Evolutionary conservation across 2,113 vertebrate species (phyloP).

Genomic region (Eleginops maclovinus): DNA sequence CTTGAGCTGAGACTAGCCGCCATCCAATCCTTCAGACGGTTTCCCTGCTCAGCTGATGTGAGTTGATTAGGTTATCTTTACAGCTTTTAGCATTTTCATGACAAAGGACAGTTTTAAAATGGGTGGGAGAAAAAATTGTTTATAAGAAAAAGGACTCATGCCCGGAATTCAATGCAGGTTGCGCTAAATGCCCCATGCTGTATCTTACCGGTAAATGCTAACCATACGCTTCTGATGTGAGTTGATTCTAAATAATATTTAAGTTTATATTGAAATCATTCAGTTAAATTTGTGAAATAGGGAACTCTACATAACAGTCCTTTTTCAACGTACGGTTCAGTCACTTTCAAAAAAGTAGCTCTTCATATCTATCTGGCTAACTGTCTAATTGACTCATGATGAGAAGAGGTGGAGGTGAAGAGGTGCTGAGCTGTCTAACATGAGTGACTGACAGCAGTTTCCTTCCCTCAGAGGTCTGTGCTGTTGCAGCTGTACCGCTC

Average conservation of each 20-base stretch:
- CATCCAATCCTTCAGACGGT: slow-evolving; percentile 87
- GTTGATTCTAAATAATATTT: too few species aligned
- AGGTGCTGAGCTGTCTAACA: slow-evolving; percentile 33
- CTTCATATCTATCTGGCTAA: neutral
- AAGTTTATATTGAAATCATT: neutral
- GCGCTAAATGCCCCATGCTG: too few species aligned
- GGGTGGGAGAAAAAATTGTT: too few species aligned
- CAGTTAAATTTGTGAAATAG: neutral
- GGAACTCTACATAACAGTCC: neutral
- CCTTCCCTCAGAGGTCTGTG: slow-evolving; percentile 79
- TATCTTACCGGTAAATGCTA: too few species aligned
- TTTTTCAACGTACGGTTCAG: neutral
- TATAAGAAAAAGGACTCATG: too few species aligned
- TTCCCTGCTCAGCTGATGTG: slow-evolving; percentile 86
- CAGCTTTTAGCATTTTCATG: too few species aligned
- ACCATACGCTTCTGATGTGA: too few species aligned
- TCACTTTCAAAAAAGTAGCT: neutral
- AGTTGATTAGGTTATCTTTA: slow-evolving; percentile 56
- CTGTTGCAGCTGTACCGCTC: slow-evolving; percentile 85
- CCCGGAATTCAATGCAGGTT: too few species aligned
- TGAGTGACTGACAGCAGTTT: slow-evolving; percentile 70
- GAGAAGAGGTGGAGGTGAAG: slow-evolving; percentile 48
- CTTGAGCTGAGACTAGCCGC: slow-evolving; percentile 83
- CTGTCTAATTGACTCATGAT: slow-evolving; percentile 51
- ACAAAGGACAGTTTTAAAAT: too few species aligned